A percentile compares a stretch with the other conserved stretches of the same genome.
phyloP scores from a whole-genome alignment of 2,113 vertebrate species.

The Pterocles gutturalis region DNA sequence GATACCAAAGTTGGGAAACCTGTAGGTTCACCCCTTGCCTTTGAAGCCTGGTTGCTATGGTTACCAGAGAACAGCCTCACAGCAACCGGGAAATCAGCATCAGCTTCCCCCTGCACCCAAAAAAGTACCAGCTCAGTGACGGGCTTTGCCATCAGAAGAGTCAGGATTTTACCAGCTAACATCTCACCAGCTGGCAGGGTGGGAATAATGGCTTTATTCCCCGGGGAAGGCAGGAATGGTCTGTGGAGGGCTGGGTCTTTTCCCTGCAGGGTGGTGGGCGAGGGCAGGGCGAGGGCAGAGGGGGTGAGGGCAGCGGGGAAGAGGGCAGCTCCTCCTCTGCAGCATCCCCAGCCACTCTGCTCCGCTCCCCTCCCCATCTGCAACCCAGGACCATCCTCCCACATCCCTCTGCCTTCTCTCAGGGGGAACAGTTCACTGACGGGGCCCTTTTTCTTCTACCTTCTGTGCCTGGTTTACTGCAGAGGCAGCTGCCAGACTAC shows the following conservation, averaged over 20 bases:
- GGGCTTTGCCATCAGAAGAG: background rate
- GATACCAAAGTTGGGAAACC: background rate
- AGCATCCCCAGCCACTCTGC: background rate
- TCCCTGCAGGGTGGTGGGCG: background rate
- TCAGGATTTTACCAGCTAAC: fast-evolving
- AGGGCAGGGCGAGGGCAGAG: background rate
- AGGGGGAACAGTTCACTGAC: background rate
- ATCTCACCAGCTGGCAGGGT: background rate
- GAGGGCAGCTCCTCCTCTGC: background rate
- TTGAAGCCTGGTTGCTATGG: background rate
- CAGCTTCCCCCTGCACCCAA: background rate
- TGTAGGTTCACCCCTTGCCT: background rate
- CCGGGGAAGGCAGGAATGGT: background rate
- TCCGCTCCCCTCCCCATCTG: background rate
- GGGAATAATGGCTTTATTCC: background rate
- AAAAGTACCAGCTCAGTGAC: fast-evolving
- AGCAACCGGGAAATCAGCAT: background rate
- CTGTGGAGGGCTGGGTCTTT: background rate
- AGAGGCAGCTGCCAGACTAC: background rate
- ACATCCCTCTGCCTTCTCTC: background rate
- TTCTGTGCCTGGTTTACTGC: background rate
- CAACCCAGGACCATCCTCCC: background rate
- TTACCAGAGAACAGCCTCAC: background rate
- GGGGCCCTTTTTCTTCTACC: background rate
- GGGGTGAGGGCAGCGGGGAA: background rate